These are phyloP conservation scores for Rhinolophus ferrumequinum DNA, from an alignment of 2,113 vertebrate species.

Conservation along the genomic window DNA sequence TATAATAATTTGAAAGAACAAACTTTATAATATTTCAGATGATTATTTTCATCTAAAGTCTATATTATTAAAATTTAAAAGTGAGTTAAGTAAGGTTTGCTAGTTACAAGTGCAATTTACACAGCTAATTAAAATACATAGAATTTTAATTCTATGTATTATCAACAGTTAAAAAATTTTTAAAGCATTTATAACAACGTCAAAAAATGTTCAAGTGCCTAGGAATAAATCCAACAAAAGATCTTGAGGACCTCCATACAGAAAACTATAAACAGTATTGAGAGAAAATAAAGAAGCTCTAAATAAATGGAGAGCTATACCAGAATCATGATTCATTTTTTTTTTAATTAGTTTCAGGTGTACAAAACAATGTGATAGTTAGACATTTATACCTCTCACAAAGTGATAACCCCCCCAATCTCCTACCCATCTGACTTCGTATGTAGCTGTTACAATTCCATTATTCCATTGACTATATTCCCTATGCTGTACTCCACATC, in stretches of 20 bases:
- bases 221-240: background rate
- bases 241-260: background rate
- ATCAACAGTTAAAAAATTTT: background rate
- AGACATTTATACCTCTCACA: too few relatives aligned
- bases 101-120: background rate
- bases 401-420: too few relatives aligned
- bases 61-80: slow-evolving; percentile 17
- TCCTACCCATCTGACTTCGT: too few relatives aligned
- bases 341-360: too few relatives aligned
- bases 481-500: too few relatives aligned
- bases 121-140: too few relatives aligned
- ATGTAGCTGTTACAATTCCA: too few relatives aligned
- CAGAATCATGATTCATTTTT: too few relatives aligned
- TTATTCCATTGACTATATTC: too few relatives aligned
- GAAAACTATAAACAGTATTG: background rate
- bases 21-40: background rate
- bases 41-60: background rate
- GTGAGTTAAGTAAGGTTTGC: background rate
- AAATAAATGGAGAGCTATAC: too few relatives aligned
- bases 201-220: background rate
- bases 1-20: background rate
- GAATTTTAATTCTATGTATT: background rate
- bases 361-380: too few relatives aligned
- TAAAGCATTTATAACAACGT: background rate
- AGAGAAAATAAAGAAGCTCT: background rate